Evolutionary conservation across 1,140 invertebrate species (phyloP), one percentile per base, ranked within the genome.

Genomic region (Drosophila jambulina): DNA sequence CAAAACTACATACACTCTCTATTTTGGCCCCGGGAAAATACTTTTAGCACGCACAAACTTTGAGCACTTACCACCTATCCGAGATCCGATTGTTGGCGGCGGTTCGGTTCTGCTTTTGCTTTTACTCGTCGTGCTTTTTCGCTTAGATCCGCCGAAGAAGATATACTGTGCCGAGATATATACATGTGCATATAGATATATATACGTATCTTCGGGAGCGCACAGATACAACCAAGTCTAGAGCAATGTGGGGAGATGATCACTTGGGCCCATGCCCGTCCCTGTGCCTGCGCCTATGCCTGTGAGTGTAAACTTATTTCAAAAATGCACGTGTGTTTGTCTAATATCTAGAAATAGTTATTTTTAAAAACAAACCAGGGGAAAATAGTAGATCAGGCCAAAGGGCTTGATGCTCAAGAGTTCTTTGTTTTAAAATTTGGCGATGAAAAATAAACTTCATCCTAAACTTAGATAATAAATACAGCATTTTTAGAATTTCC

Each of bases 11-110:
- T 85, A 92, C 87, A 92, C 91, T 92, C 91, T 92, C 91, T 92
- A 86, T 92, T 91, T 90, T 90, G 84, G 81, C 86, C 91, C 91
- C 84, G 91, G 91, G 91, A 92, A 92, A 92, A 92, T 92, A 92
- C 91, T 92, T 92, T 92, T 92, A 91, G 91, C 91, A 92, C 90
- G 82, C 83, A 91, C 79, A 85, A 90, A 82, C 85, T 91, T 87
- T 84, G 82, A 88, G 84, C 84, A 90, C 80, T 87, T 88, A 87
- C 85, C 82, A 78, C 80, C 68, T 85, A 82, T 81, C 69, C 65
- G 72, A 59, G 38, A 75, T 72, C 63, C 67, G 67, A 83, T 60
- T 70, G 80, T 51, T 80, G 34, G 34, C 34, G 34, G 34, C 12
- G 34, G 12, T 80, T 79, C 70, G 70, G 40, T 59, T 72, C 67